phyloP scores from a whole-genome alignment of 1,140 invertebrate genomes.

The Drosophila pruinosa region DNA sequence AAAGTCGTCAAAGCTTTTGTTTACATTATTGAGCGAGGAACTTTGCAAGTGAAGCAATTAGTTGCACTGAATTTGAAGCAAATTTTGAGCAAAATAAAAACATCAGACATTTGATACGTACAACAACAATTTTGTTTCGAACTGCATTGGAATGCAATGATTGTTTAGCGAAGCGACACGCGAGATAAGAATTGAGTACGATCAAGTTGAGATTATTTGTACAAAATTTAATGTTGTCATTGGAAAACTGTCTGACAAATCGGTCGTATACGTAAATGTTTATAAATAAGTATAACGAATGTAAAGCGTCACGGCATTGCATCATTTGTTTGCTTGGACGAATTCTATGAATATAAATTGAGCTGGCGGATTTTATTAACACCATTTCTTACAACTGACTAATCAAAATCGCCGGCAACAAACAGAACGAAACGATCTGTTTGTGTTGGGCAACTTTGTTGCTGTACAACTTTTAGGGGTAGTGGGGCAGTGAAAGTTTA shows the following conservation, averaged over 20 bases:
- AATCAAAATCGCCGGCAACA: not conserved
- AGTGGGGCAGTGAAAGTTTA: slow-evolving; percentile 12
- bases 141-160: not conserved
- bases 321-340: slow-evolving; percentile 54
- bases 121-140: not conserved
- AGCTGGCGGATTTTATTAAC: slow-evolving; percentile 21
- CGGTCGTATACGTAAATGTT: slow-evolving; percentile 44
- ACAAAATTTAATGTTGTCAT: slow-evolving; percentile 3
- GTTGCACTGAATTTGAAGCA: not conserved
- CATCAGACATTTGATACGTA: not conserved
- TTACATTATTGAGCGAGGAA: slow-evolving; percentile 14
- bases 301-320: slow-evolving; percentile 42
- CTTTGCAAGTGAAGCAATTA: slow-evolving; percentile 4
- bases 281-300: slow-evolving; percentile 57
- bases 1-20: slow-evolving; percentile 31
- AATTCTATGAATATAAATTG: slow-evolving; percentile 43
- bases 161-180: not conserved
- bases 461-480: not conserved
- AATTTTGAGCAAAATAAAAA: slow-evolving; percentile 5
- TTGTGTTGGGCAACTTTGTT: slow-evolving; percentile 7
- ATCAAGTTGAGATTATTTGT: slow-evolving; percentile 2
- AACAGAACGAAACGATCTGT: not conserved
- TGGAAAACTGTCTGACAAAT: slow-evolving; percentile 13
- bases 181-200: slow-evolving; percentile 5
- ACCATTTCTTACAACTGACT: slow-evolving; percentile 8